Conservation (phyloP, 2,888 invertebrate genomes). For the Leptopilina myrica region DNA sequence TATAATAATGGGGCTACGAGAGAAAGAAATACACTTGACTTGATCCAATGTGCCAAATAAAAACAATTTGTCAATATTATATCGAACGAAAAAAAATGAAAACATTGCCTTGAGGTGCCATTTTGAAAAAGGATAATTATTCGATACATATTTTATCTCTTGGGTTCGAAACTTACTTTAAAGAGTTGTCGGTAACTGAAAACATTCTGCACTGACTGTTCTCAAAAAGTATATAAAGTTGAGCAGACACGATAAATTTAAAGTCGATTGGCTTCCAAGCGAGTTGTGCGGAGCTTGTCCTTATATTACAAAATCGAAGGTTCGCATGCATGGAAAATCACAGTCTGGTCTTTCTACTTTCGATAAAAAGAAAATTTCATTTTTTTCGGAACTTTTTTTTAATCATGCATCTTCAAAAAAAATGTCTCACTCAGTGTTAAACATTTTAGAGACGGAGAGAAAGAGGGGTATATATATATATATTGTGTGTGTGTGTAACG, state of each 20-base stretch:
- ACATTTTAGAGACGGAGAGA: background rate
- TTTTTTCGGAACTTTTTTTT: background rate
- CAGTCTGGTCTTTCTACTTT: constrained; percentile 19
- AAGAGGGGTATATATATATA: no score
- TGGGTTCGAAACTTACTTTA: constrained; percentile 9
- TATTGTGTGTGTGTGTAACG: no score
- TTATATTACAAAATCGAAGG: constrained; percentile 20
- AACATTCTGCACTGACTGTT: constrained; percentile 20
- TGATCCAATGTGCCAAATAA: constrained; percentile 38
- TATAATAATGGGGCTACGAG: constrained; percentile 32
- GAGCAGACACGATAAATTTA: background rate
- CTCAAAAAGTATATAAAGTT: constrained; percentile 19
- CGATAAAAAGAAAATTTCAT: constrained; percentile 1
- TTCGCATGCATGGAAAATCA: constrained; percentile 15
- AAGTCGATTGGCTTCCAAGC: constrained; percentile 22
- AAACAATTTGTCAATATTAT: constrained; percentile 38
- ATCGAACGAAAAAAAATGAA: constrained; percentile 15
- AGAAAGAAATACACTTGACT: constrained; percentile 2
- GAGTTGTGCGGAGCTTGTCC: constrained; percentile 10
- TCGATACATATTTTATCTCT: constrained; percentile 25
- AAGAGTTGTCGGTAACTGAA: constrained; percentile 13
- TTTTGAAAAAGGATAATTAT: constrained; percentile 26
- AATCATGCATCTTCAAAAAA: constrained; percentile 3
- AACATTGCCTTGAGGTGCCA: constrained; percentile 6
- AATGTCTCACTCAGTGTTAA: background rate